phyloP scores from a whole-genome alignment of 2,797 vertebrate species.

The Anguilla megastoma region DNA sequence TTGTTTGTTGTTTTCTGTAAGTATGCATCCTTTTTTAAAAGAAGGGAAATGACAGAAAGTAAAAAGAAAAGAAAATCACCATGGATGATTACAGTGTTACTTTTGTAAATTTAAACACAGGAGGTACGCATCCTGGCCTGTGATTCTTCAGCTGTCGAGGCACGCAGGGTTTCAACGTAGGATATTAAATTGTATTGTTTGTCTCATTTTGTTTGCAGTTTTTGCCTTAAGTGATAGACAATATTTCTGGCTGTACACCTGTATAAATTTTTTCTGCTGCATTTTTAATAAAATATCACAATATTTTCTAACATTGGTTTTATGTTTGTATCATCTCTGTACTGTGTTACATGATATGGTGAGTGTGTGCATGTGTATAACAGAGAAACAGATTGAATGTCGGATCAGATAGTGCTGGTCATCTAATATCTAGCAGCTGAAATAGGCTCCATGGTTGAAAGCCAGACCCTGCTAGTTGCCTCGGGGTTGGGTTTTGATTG shows the following conservation, averaged over 20 bases:
- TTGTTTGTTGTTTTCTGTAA: slow-evolving; percentile 68
- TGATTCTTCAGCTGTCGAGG: slow-evolving; percentile 77
- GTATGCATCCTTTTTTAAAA: slow-evolving; percentile 71
- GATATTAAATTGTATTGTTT: slow-evolving; percentile 72
- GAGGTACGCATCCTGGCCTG: slow-evolving; percentile 80
- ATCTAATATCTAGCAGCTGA: neutral
- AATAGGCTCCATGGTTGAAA: neutral
- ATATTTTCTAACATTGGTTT: slow-evolving; percentile 93
- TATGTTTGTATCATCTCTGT: slow-evolving; percentile 44
- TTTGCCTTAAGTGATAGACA: slow-evolving; percentile 95
- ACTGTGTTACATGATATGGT: neutral
- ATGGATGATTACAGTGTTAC: slow-evolving; percentile 60
- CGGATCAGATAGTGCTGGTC: neutral
- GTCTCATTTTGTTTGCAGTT: slow-evolving; percentile 85
- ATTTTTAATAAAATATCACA: slow-evolving; percentile 99
- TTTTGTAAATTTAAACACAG: slow-evolving; percentile 72
- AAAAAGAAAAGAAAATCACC: slow-evolving; percentile 44
- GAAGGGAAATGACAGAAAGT: slow-evolving; percentile 46
- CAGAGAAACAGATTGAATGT: neutral
- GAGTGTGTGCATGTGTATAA: slow-evolving; percentile 15
- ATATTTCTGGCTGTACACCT: slow-evolving; percentile 97
- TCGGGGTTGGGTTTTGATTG: neutral
- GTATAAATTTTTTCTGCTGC: slow-evolving; percentile 96
- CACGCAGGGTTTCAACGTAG: slow-evolving; percentile 80
- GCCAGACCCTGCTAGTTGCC: neutral